phyloP scores from a whole-genome alignment of 1,140 invertebrate genomes.

The Subanguina moxae region DNA sequence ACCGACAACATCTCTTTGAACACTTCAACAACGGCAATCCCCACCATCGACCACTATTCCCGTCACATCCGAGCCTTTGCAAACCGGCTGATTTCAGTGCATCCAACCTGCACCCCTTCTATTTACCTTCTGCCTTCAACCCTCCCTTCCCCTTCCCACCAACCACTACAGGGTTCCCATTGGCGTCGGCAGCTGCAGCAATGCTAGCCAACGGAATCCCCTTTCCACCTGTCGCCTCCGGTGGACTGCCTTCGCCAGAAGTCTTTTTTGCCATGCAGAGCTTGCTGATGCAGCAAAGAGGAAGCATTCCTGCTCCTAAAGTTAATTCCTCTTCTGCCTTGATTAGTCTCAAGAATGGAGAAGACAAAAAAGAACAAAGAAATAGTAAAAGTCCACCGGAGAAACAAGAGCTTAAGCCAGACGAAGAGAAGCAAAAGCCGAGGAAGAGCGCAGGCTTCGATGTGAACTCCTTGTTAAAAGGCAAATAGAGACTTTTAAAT shows the following conservation, averaged over 20 bases:
- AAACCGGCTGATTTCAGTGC: neutral
- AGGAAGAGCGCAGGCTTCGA: neutral
- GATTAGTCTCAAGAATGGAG: too few relatives aligned
- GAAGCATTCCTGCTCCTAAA: too few relatives aligned
- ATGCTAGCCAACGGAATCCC: neutral
- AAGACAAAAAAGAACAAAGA: too few relatives aligned
- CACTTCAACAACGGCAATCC: neutral
- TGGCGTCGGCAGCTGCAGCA: neutral
- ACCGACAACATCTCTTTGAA: neutral
- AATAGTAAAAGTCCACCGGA: too few relatives aligned
- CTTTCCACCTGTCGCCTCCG: neutral
- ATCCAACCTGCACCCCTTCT: neutral
- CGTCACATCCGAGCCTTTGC: neutral
- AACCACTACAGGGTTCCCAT: neutral
- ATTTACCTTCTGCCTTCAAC: neutral
- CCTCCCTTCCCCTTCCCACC: constrained; percentile 3
- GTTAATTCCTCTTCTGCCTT: too few relatives aligned
- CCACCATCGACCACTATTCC: neutral
- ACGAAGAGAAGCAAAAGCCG: neutral
- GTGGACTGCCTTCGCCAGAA: neutral
- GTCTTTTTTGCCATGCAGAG: constrained; percentile 2
- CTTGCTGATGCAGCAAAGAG: constrained; percentile 1
- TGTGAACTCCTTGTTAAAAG: neutral
- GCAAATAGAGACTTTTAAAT: neutral
- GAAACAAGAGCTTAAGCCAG: neutral